Conservation (phyloP, 2,888 invertebrate species). For the Lithophane leautieri region DNA sequence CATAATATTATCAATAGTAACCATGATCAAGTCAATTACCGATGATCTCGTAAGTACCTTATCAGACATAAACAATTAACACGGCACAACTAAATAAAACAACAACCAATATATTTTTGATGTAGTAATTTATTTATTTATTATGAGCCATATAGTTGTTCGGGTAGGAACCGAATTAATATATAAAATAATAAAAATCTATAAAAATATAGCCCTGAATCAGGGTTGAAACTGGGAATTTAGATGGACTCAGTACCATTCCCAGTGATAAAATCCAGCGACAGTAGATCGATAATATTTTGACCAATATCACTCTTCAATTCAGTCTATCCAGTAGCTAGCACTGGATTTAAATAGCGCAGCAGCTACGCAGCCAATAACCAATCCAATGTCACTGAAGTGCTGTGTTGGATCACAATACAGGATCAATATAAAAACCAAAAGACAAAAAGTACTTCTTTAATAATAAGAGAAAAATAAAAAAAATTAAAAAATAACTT, state of each 20-base stretch:
- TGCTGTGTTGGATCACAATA: no score
- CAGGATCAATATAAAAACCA: no score
- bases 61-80: constrained; percentile 26
- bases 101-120: background rate
- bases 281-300: background rate
- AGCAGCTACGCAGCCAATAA: background rate
- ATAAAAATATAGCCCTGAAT: background rate
- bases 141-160: background rate
- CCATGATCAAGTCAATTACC: background rate
- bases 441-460: no score
- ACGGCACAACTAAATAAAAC: constrained; percentile 13
- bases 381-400: no score
- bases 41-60: no score
- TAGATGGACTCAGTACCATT: background rate
- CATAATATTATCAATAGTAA: background rate
- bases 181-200: no score
- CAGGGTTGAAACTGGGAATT: background rate
- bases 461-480: no score
- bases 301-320: background rate
- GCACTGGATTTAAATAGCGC: background rate
- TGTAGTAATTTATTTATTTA: background rate
- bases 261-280: background rate
- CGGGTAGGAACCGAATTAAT: background rate
- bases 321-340: background rate
- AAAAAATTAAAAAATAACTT: no score